Base-by-base conservation (phyloP, 1,140 invertebrate species). In the Diprion similis region DNA sequence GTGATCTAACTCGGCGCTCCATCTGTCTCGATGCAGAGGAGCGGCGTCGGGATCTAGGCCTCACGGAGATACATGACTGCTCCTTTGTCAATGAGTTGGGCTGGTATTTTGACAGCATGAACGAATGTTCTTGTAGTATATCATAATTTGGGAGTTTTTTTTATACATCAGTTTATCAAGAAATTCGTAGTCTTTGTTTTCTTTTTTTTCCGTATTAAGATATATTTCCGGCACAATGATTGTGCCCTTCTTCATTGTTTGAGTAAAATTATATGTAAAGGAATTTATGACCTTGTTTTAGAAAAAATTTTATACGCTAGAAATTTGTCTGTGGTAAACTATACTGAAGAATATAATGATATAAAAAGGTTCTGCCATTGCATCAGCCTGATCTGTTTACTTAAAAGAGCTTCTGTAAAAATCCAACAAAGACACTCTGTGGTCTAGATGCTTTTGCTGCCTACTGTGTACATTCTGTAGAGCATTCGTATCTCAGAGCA, bases 1-100 rank as follows among this genome's bases (percentile, higher is more conserved):
- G 87, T 99, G 88, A 90, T 89, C 85, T 82, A 81, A 79, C 81
- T 83, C 80, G 75, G 75, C 72, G 72, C 72, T 82, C 77, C 77
- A 78, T 80, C 73, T 77, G 68, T 78, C 78, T 77, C 74, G 75
- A 80, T 76, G 72, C 74, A 78, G 77, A 79, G 77, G 47, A 78
- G 75, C 77, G 77, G 75, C 78, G 71, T 78, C 73, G 76, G 76
- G 73, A 77, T 80, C 77, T 76, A 76, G 71, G 77, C 76, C 80
- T 78, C 78, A 79, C 71, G 78, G 77, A 77, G 74, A 76, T 74
- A 80, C 77, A 80, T 80, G 80, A 80, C 75, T 77, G 47, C 75
- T 77, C 73, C 71, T 77, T 75, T 66, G 73, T 80, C 71, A 71
- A 76, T 72, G 70, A 70, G 70, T 70, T 70, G 79, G 79, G 79